Conservation (phyloP, 2,888 invertebrate species). For the Dasysyrphus albostriatus region DNA sequence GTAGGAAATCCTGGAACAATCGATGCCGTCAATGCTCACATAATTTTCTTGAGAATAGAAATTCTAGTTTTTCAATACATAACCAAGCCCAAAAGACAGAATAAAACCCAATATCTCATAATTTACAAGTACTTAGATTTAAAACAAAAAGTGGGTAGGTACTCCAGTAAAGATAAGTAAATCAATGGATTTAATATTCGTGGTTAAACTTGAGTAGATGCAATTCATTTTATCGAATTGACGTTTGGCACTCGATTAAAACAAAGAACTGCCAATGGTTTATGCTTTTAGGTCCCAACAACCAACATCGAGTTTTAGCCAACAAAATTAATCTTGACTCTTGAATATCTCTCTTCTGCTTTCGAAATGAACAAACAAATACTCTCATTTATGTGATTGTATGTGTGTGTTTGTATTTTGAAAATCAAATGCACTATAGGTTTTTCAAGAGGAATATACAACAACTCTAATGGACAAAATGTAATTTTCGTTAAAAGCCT, state of each 20-base stretch:
- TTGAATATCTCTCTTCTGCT: not conserved
- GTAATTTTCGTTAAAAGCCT: conserved; percentile 73
- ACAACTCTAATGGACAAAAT: conserved; percentile 64
- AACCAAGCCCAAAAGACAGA: too few species aligned
- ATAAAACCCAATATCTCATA: too few species aligned
- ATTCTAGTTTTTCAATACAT: too few species aligned
- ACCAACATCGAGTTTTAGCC: not conserved
- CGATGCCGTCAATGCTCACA: too few species aligned
- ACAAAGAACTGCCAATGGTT: not conserved
- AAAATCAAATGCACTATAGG: conserved; percentile 29
- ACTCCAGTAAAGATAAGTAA: not conserved
- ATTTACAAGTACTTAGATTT: not conserved
- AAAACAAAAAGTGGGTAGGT: not conserved
- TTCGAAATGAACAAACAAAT: conserved; percentile 8
- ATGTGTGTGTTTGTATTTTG: not conserved
- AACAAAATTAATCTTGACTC: conserved; percentile 10
- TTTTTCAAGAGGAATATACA: conserved; percentile 3
- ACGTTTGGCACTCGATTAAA: not conserved
- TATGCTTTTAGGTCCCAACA: not conserved
- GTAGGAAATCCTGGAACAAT: too few species aligned
- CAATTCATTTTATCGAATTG: not conserved
- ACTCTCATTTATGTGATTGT: too few species aligned
- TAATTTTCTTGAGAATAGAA: too few species aligned
- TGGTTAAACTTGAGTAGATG: not conserved
- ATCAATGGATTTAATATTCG: not conserved